Base-by-base conservation (phyloP, 2,797 vertebrate species). In the Danionella dracula region DNA sequence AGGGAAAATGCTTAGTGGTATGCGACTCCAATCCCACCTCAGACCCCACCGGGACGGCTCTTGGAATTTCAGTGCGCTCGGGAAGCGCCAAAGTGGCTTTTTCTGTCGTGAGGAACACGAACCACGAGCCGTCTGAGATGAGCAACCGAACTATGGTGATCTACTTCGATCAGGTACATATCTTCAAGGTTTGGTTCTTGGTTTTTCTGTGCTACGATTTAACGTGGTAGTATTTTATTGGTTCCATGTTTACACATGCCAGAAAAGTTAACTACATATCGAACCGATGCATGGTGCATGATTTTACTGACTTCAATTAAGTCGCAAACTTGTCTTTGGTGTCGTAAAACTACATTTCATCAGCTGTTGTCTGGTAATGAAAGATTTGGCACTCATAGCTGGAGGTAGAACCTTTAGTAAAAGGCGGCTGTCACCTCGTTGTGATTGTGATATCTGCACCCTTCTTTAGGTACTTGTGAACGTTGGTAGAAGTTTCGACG, bases 41-140 rank as follows among this genome's bases (percentile, higher is more conserved):
- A 58, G 95, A 98, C 70, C 93, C 94, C 64, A 95, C 94, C 15
- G 93, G 94, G 74, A 95, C 94, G 0, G 94, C 95, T 56, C 93
- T 98, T 74, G 96, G 96, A 69, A 99, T 99, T 83, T 99, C 95
- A 1, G 96, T 98, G 87, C 94, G 96, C 74, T 96, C 96, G 0
- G 95, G 93, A 42, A 97, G 90, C 88, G 93, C 95, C 79, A 98
- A 98, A 84, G 92, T 97, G 83, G 96, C 96, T 40, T 99, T 98
- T 86, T 97, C 95, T 29, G 95, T 93, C 56, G 93, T 94, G 42
- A 87, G 96, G 68, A 97, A 94, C 93, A 99, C 94, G 79, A 97
- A 99, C 90, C 96, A 98, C 69, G 96, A 99, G 71, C 96, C 96
- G 41, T 98, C 95, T 38, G 96, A 99, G 89, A 99, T 99, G 96